Conservation (phyloP, 2,113 vertebrate genomes). For the Mastomys natalensis region DNA sequence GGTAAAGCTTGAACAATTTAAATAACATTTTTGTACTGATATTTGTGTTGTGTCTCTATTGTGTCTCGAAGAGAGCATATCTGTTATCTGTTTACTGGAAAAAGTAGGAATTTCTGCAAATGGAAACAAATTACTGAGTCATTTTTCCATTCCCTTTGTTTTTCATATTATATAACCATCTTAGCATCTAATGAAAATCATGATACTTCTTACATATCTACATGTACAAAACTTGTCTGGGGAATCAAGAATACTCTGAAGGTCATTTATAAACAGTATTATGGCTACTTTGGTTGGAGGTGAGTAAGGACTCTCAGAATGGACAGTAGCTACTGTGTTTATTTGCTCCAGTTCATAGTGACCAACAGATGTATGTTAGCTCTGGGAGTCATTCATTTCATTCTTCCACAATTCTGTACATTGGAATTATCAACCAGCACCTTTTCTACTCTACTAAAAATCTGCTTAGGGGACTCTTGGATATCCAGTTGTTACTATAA, state of each 20-base stretch:
- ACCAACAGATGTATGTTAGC: not conserved
- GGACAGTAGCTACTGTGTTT: accelerated
- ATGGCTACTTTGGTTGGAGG: not conserved
- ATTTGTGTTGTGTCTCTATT: not conserved
- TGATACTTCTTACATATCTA: not conserved
- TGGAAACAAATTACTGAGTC: not conserved
- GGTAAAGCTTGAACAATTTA: not conserved
- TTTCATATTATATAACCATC: not conserved
- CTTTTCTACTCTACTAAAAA: not conserved
- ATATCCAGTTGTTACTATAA: not conserved
- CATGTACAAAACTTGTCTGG: not conserved
- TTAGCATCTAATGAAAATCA: not conserved
- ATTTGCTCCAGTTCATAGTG: not conserved
- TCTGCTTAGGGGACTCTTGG: not conserved
- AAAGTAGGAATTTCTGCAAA: not conserved
- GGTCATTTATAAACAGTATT: not conserved
- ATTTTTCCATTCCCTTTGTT: not conserved
- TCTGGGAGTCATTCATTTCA: too few relatives aligned
- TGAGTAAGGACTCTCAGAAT: not conserved
- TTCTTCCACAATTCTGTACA: not conserved
- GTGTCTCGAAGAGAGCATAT: not conserved
- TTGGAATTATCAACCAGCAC: not conserved
- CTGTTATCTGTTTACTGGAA: not conserved
- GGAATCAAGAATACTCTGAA: not conserved
- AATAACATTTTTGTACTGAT: not conserved